These are phyloP conservation scores for Takifugu ocellatus DNA, from an alignment of 2,797 vertebrate genomes.

Conservation along the genomic window DNA sequence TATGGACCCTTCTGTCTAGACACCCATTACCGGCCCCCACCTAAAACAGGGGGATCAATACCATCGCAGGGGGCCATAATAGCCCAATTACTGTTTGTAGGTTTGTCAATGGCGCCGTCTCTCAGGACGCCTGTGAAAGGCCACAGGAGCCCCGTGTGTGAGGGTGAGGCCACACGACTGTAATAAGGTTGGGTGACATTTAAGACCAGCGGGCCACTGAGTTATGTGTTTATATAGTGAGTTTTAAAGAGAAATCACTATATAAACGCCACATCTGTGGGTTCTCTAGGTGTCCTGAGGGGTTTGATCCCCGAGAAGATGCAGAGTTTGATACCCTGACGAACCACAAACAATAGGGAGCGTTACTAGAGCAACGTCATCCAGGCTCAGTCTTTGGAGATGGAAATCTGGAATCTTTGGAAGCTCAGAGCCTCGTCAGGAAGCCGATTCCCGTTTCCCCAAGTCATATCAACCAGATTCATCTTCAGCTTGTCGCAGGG, in stretches of 20 bases:
- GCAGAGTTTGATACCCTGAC: no score
- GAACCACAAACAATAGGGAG: no score
- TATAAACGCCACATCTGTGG: no score
- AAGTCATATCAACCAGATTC: no score
- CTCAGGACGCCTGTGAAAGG: constrained; percentile 65
- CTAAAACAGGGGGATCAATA: constrained; percentile 73
- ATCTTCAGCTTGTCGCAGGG: no score
- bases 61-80: constrained; percentile 69
- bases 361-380: no score
- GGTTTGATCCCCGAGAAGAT: no score
- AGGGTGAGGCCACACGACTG: constrained; percentile 41
- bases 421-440: no score
- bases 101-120: constrained; percentile 71
- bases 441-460: no score
- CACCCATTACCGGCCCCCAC: constrained; percentile 62
- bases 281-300: no score
- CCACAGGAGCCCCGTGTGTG: constrained; percentile 45
- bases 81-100: constrained; percentile 76
- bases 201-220: constrained; percentile 32
- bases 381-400: no score
- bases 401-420: no score
- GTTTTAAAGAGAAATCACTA: neutral
- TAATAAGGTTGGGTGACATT: constrained; percentile 49
- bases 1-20: constrained; percentile 67
- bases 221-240: constrained; percentile 1